A percentile compares a stretch with the other conserved stretches of the same genome.
phyloP scores from a whole-genome alignment of 2,888 invertebrate genomes.

The Polymixis lichenea region DNA sequence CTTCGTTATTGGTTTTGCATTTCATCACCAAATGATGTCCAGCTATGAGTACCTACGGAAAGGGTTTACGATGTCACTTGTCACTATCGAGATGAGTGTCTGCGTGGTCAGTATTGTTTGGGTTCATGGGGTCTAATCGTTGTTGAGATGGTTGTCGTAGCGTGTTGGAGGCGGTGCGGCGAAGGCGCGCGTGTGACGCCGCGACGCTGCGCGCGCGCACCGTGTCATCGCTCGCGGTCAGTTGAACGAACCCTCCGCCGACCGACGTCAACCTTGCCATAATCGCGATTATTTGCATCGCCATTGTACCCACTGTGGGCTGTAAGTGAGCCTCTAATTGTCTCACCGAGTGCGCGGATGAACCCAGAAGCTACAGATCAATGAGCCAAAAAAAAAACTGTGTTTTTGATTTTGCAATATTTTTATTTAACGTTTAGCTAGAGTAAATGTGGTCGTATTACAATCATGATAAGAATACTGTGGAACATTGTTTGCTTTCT shows the following conservation, averaged over 20 bases:
- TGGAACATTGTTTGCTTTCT: constrained; percentile 68
- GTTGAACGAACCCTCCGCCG: constrained; percentile 89
- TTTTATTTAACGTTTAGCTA: constrained; percentile 45
- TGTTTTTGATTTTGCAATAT: constrained; percentile 49
- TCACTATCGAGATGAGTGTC: constrained; percentile 14
- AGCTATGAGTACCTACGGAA: constrained; percentile 3
- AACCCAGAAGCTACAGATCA: constrained; percentile 52
- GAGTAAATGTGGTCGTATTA: constrained; percentile 52
- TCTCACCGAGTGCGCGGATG: constrained; percentile 69
- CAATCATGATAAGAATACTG: constrained; percentile 65
- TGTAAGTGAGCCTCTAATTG: constrained; percentile 82
- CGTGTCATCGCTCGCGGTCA: constrained; percentile 90
- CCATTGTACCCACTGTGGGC: constrained; percentile 84
- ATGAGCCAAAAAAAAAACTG: constrained; percentile 19
- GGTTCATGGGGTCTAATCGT: constrained; percentile 28
- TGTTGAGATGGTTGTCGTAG: constrained; percentile 64
- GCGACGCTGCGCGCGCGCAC: constrained; percentile 85
- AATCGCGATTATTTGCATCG: constrained; percentile 90
- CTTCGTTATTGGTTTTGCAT: constrained; percentile 44
- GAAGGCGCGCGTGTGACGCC: constrained; percentile 77
- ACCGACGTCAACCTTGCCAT: constrained; percentile 90
- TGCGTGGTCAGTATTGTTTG: constrained; percentile 24
- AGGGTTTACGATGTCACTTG: not conserved
- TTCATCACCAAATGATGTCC: constrained; percentile 20
- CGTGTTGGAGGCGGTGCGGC: constrained; percentile 67